These are phyloP conservation scores for Murina feae DNA, from an alignment of 2,113 vertebrate genomes.

Conservation along the genomic window DNA sequence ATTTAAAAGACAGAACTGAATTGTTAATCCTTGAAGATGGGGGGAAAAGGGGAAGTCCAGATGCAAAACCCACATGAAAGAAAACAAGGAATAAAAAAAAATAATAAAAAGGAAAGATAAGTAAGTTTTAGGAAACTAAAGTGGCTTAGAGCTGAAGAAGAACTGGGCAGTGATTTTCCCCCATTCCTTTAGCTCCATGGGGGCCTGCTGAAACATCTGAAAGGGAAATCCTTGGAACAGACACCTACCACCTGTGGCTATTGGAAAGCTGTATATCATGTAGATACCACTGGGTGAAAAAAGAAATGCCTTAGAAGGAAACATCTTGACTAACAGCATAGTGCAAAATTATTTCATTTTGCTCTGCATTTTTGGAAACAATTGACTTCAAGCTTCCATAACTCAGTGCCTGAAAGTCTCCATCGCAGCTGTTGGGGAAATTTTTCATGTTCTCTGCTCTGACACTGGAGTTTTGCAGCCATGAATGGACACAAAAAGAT, in stretches of 20 bases:
- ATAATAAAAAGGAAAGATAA: not conserved
- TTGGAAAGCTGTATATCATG: slow-evolving; percentile 58
- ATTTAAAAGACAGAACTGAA: not conserved
- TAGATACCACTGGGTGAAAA: slow-evolving; percentile 36
- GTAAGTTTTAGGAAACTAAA: slow-evolving; percentile 43
- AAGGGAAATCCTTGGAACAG: slow-evolving; percentile 56
- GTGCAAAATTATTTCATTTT: slow-evolving; percentile 59
- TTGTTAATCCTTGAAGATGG: not conserved
- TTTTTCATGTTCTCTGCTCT: slow-evolving; percentile 33
- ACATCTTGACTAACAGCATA: slow-evolving; percentile 59
- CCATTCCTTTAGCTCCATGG: slow-evolving; percentile 1
- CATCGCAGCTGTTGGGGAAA: slow-evolving; percentile 42
- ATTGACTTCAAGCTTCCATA: slow-evolving; percentile 43
- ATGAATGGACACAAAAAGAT: slow-evolving; percentile 70
- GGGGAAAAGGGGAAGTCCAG: slow-evolving; percentile 3
- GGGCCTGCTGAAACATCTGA: slow-evolving; percentile 64
- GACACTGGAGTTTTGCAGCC: slow-evolving; percentile 45
- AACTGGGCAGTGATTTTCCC: not conserved
- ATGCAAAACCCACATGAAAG: slow-evolving; percentile 60
- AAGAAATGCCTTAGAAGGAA: slow-evolving; percentile 49
- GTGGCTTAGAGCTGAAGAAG: not conserved
- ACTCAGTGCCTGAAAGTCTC: slow-evolving; percentile 43
- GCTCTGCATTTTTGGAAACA: slow-evolving; percentile 45
- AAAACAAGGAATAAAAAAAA: not conserved
- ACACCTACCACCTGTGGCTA: slow-evolving; percentile 63